Percentiles rank a stretch among this genome's conserved stretches.
These are phyloP conservation scores for Agrotis ipsilon DNA, from an alignment of 2,888 invertebrate species.

Conservation along the genomic window DNA sequence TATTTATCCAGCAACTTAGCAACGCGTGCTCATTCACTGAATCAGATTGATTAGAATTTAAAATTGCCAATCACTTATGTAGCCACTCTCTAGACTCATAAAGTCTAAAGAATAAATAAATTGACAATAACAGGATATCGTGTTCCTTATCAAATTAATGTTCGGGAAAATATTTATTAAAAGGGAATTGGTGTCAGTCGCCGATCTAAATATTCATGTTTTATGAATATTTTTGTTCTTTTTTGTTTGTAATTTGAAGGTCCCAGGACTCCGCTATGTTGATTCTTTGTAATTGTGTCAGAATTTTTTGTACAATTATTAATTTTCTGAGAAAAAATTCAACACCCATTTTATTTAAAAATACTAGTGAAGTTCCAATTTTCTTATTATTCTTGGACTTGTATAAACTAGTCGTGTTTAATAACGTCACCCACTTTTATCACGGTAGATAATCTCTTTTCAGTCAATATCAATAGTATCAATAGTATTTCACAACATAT, in stretches of 20 bases:
- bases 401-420: too few species aligned
- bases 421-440: too few species aligned
- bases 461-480: too few species aligned
- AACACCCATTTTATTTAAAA: neutral
- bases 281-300: slow-evolving; percentile 24
- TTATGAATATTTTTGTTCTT: slow-evolving; percentile 17
- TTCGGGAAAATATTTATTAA: slow-evolving; percentile 35
- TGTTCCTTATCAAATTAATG: slow-evolving; percentile 42
- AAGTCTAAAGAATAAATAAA: slow-evolving; percentile 40
- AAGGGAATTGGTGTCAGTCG: slow-evolving; percentile 41
- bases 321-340: neutral
- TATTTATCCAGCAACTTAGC: slow-evolving; percentile 19
- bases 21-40: neutral
- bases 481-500: too few species aligned
- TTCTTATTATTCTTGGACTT: too few species aligned
- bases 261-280: slow-evolving; percentile 28
- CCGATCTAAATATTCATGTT: slow-evolving; percentile 39
- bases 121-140: slow-evolving; percentile 38
- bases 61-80: slow-evolving; percentile 38
- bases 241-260: slow-evolving; percentile 23
- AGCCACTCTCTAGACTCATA: slow-evolving; percentile 21
- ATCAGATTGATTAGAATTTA: slow-evolving; percentile 33
- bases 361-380: too few species aligned
- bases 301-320: neutral
- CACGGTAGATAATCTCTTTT: too few species aligned